Evolutionary conservation across 2,113 vertebrate species (phyloP).

Genomic region (Phylloscopus trochiloides): DNA sequence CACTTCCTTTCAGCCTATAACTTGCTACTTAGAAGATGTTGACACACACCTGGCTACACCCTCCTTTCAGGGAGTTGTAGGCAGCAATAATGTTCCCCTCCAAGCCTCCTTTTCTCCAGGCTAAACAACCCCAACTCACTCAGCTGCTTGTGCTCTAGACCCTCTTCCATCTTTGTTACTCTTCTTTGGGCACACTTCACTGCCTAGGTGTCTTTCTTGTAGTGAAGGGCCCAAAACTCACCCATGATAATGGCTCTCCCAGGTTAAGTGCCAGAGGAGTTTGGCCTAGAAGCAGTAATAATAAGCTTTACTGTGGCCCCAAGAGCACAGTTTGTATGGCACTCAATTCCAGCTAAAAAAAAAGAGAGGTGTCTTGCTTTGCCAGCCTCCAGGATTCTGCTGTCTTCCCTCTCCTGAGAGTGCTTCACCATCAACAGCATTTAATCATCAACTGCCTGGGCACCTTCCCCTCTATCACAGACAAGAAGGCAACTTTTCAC

Average conservation of each 20-base stretch:
- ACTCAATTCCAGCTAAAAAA: not conserved
- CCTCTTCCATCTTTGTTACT: not conserved
- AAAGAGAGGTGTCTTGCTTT: not conserved
- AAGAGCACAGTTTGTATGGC: not conserved
- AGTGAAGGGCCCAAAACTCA: not conserved
- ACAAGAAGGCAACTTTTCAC: not conserved
- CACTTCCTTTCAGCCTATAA: not conserved
- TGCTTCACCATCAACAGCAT: not conserved
- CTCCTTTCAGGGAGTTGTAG: not conserved
- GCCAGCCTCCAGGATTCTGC: not conserved
- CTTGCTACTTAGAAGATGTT: not conserved
- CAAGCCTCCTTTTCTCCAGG: not conserved
- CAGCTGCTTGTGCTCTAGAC: not conserved
- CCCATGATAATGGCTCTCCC: not conserved
- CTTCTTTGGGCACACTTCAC: not conserved
- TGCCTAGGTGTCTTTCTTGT: not conserved
- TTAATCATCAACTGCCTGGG: not conserved
- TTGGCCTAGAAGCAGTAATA: not conserved
- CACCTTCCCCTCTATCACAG: not conserved
- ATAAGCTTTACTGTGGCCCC: not conserved
- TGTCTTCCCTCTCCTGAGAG: not conserved
- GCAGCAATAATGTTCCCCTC: rapidly evolving
- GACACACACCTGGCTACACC: not conserved
- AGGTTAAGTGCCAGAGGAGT: not conserved
- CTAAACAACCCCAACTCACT: not conserved